A percentile compares a stretch with the other conserved stretches of the same genome.
phyloP scores from a whole-genome alignment of 2,888 invertebrate species.

The Euzophera pinguis region DNA sequence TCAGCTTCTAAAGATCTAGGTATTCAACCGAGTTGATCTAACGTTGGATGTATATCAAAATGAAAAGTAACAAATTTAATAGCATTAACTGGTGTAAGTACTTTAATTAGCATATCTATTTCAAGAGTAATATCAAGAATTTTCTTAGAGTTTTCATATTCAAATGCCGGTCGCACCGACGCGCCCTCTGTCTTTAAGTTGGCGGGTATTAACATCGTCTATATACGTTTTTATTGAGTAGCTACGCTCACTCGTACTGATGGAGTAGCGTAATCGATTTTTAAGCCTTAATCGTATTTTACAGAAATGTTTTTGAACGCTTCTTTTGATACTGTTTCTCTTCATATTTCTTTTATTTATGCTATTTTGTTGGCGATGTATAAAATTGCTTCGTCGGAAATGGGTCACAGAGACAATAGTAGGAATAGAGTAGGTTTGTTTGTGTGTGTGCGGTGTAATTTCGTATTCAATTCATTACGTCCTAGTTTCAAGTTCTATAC shows the following conservation, averaged over 20 bases:
- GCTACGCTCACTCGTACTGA: slow-evolving; percentile 7
- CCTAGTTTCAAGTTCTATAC: slow-evolving; percentile 37
- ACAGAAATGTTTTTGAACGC: slow-evolving; percentile 9
- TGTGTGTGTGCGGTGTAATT: slow-evolving; percentile 37
- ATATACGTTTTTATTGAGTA: slow-evolving; percentile 15
- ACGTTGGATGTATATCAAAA: background rate
- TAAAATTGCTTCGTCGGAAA: slow-evolving; percentile 42
- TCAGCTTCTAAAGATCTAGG: background rate
- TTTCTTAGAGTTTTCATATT: background rate
- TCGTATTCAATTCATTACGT: slow-evolving; percentile 51
- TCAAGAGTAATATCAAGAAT: background rate
- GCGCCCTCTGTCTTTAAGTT: slow-evolving; percentile 30
- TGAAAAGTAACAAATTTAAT: background rate
- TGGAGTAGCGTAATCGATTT: slow-evolving; percentile 13
- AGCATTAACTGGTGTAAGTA: background rate
- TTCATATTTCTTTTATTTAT: background rate
- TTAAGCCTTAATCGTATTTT: slow-evolving; percentile 7
- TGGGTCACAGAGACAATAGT: slow-evolving; percentile 68
- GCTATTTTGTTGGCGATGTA: slow-evolving; percentile 24
- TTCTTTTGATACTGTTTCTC: slow-evolving; percentile 1
- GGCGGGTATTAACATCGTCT: slow-evolving; percentile 26
- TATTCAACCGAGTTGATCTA: background rate
- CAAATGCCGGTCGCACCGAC: slow-evolving; percentile 16
- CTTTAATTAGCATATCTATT: background rate
- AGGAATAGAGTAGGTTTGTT: slow-evolving; percentile 35